A percentile compares a stretch with the other conserved stretches of the same genome.
Conservation (phyloP, 1,140 invertebrate species). For the Euschistus heros region DNA sequence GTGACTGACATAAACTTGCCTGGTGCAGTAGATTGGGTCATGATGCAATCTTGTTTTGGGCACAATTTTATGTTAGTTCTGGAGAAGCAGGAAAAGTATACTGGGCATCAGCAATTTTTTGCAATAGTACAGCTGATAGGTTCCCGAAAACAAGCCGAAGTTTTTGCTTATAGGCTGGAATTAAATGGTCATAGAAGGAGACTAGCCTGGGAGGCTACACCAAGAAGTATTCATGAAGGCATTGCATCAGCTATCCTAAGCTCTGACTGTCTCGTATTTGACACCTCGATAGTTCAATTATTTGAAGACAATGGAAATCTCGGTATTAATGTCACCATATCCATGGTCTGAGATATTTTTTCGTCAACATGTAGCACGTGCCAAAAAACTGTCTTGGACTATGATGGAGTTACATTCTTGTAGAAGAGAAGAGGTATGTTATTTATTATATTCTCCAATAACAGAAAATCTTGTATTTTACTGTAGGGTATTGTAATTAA, state of each 20-base stretch:
- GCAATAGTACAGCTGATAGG: constrained; percentile 99
- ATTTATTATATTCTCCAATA: too few species aligned
- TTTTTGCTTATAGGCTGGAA: constrained; percentile 96
- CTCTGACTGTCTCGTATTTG: constrained; percentile 97
- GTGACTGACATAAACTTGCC: constrained; percentile 99
- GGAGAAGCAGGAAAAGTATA: constrained; percentile 97
- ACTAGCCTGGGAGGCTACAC: constrained; percentile 98
- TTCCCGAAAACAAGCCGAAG: constrained; percentile 96
- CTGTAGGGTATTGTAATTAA: too few species aligned
- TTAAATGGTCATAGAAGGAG: constrained; percentile 87
- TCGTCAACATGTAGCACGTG: too few species aligned
- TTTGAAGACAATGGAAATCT: constrained; percentile 99
- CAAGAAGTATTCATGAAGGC: constrained; percentile 95
- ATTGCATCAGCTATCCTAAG: constrained; percentile 94
- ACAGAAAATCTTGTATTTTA: too few species aligned
- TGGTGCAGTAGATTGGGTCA: constrained; percentile 99
- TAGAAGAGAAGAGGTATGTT: too few species aligned
- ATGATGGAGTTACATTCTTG: too few species aligned
- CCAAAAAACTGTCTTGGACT: too few species aligned
- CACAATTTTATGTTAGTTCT: constrained; percentile 98
- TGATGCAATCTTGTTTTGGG: constrained; percentile 99
- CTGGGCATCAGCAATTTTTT: constrained; percentile 97
- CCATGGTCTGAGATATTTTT: constrained; percentile 42
- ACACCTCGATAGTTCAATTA: constrained; percentile 92
- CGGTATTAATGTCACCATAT: constrained; percentile 99